phyloP scores from a whole-genome alignment of 2,888 invertebrate genomes.

The Diarsia mendica region DNA sequence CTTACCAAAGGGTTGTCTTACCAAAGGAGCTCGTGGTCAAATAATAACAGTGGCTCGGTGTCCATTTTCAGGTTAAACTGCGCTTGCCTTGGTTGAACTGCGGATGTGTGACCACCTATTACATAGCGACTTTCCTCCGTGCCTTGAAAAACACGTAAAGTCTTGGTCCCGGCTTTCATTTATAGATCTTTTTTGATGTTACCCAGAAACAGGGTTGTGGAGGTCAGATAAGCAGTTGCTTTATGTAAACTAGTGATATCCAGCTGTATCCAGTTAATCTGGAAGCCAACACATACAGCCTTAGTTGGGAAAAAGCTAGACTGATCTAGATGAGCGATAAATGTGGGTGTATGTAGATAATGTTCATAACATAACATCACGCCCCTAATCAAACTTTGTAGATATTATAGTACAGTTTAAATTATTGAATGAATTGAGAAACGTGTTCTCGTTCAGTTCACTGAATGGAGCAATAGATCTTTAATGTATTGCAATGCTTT shows the following conservation, averaged over 20 bases:
- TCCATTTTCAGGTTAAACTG: too few relatives aligned
- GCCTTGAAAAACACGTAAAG: too few relatives aligned
- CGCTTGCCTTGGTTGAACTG: too few relatives aligned
- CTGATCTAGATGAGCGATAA: constrained; percentile 6
- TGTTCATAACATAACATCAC: neutral
- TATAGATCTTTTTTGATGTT: too few relatives aligned
- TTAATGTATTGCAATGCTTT: constrained; percentile 2
- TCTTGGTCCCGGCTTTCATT: too few relatives aligned
- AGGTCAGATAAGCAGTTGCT: neutral
- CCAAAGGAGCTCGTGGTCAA: too few relatives aligned
- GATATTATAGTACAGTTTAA: constrained; percentile 16
- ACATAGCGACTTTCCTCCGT: too few relatives aligned
- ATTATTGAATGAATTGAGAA: constrained; percentile 25
- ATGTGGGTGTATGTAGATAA: constrained; percentile 1
- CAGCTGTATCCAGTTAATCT: neutral
- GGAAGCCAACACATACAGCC: neutral
- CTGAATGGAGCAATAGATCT: constrained; percentile 29
- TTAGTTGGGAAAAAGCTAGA: neutral
- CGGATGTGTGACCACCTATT: too few relatives aligned
- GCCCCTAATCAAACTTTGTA: neutral
- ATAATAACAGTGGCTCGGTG: too few relatives aligned
- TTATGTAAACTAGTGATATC: neutral
- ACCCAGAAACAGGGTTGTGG: too few relatives aligned
- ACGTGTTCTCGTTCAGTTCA: neutral
- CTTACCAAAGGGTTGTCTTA: neutral